Percentiles rank a stretch among this genome's conserved stretches.
phyloP scores from a whole-genome alignment of 2,113 vertebrate species.

The Sylvilagus bachmani region DNA sequence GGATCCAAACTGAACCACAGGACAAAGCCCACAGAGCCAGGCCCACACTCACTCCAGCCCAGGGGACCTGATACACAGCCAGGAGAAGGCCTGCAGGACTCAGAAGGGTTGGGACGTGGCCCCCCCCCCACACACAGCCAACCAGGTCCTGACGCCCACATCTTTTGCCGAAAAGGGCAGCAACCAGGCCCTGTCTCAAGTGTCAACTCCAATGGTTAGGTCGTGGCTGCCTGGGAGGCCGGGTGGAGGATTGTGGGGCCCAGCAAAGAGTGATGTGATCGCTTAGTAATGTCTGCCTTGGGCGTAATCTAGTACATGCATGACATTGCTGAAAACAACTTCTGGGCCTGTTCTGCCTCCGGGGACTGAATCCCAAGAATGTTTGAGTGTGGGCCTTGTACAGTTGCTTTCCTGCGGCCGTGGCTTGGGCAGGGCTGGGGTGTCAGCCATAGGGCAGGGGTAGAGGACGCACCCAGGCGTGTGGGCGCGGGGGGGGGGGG shows the following conservation, averaged over 20 bases:
- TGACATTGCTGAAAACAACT: rapidly evolving
- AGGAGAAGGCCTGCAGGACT: neutral
- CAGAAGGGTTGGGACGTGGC: neutral
- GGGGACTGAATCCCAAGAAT: too few species aligned
- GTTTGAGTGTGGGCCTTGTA: neutral
- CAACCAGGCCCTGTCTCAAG: neutral
- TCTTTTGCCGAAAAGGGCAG: neutral
- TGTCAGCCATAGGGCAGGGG: neutral
- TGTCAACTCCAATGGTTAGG: rapidly evolving
- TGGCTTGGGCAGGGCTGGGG: neutral
- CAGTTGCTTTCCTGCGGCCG: neutral
- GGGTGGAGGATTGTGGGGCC: neutral
- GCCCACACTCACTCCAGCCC: neutral
- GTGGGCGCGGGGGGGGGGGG: too few species aligned
- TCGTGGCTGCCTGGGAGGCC: neutral
- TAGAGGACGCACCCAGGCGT: rapidly evolving
- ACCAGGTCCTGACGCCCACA: rapidly evolving
- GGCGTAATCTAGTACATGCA: rapidly evolving
- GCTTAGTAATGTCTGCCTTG: rapidly evolving
- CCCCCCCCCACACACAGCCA: neutral
- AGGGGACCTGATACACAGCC: too few species aligned
- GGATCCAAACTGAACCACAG: too few species aligned
- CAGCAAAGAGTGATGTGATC: rapidly evolving
- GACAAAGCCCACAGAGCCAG: neutral
- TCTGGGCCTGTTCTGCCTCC: neutral